Base-by-base conservation (phyloP, 2,888 invertebrate genomes). In the Drosophila aldrichi region DNA sequence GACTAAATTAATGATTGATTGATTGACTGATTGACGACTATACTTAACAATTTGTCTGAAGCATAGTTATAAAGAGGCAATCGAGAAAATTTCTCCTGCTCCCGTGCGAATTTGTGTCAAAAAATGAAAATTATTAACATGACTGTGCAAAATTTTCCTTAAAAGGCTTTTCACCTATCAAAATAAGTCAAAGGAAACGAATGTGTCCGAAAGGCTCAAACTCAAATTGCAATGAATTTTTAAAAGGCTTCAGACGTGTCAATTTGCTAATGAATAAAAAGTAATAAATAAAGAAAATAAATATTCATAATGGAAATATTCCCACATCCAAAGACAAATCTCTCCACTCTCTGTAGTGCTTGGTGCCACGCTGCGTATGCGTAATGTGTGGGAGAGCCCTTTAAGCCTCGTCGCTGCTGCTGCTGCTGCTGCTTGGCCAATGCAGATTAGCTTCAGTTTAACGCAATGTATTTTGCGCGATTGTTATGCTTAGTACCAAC, bases 301-400 rank as follows among this genome's bases (percentile, higher is more conserved):
- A 6, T 36, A 14, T 44, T 7, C 12, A 44, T 8, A 16, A 22
- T 1, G 3, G 22, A 8, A 16, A 44, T 22, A 14, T 22, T 14
- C 32, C 32, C 32, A 32, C 1, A 10, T 32, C 32, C 2, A 32
- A 9, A 32, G 32, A 32, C 32, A 32, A 9, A 32, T 32, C 32
- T 32, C 32, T 9, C 8, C 32, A n/a, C n/a, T 9, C 10, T 32
- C 32, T 32, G 0, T 1, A 14, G 5, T 36, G 36, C 1, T 14
- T 36, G 36, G 36, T 12, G 14, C 36, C 44, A 48, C 29, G 2
- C 29, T 18, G 34, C 51, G 51, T 51, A 51, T 51, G 14, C 51
- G 34, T 20, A 20, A 34, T 51, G 1, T 8, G 25, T 2, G 32
- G 32, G 32, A 32, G 6, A 14, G 32, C 34, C 34, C 20, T 51